Percentiles rank a stretch among this genome's conserved stretches.
These are phyloP conservation scores for Epinotia nisella DNA, from an alignment of 2,888 invertebrate genomes.

Conservation along the genomic window DNA sequence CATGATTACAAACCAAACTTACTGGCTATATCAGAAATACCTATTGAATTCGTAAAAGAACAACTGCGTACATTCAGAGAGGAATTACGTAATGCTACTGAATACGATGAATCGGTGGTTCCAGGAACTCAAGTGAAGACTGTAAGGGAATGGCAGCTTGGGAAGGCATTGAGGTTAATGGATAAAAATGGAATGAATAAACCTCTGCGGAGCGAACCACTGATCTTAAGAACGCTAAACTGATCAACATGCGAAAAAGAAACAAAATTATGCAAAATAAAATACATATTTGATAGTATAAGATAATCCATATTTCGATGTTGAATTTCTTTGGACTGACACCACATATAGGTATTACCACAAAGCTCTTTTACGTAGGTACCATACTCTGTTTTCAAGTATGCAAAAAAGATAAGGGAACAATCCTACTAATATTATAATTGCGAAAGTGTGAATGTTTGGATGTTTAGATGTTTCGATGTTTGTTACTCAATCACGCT, in stretches of 20 bases:
- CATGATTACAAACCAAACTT: slow-evolving; percentile 62
- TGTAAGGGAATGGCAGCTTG: slow-evolving; percentile 76
- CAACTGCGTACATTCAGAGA: slow-evolving; percentile 64
- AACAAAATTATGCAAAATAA: too few relatives aligned
- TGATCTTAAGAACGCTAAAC: slow-evolving; percentile 56
- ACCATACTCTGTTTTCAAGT: too few relatives aligned
- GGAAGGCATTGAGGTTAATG: slow-evolving; percentile 57
- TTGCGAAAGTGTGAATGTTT: too few relatives aligned
- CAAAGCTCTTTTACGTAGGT: too few relatives aligned
- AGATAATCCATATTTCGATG: too few relatives aligned
- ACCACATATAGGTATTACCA: too few relatives aligned
- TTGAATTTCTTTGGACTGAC: too few relatives aligned
- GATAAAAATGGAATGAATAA: slow-evolving; percentile 26
- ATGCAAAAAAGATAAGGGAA: too few relatives aligned
- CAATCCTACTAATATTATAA: too few relatives aligned
- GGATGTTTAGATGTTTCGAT: too few relatives aligned
- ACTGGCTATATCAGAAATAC: slow-evolving; percentile 71
- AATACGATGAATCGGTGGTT: slow-evolving; percentile 62
- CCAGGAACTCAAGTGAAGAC: slow-evolving; percentile 73
- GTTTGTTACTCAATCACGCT: too few relatives aligned
- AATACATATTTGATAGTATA: too few relatives aligned
- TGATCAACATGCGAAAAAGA: background rate
- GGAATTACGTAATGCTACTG: slow-evolving; percentile 69
- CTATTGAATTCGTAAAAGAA: slow-evolving; percentile 68
- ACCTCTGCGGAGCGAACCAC: slow-evolving; percentile 53